phyloP scores from a whole-genome alignment of 30 jellyfish, hydroid and myxozoan genomes.

The Turritopsis dohrnii region DNA sequence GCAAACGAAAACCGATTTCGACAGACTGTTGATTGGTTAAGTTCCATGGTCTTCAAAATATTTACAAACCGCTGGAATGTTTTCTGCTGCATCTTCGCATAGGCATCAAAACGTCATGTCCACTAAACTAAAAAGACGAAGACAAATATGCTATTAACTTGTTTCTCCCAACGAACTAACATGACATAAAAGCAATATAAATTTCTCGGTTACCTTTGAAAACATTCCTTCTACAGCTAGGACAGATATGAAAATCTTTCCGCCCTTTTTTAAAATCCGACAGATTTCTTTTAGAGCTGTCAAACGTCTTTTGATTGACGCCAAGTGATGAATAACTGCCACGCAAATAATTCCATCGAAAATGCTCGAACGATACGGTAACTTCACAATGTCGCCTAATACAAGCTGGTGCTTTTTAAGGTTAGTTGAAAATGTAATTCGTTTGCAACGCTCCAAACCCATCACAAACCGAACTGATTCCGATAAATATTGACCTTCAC shows the following conservation, averaged over 20 bases:
- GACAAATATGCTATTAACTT: neutral
- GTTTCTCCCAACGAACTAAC: neutral
- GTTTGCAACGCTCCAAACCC: slow-evolving; percentile 4
- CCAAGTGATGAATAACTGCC: slow-evolving; percentile 6
- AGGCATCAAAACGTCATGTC: slow-evolving; percentile 17
- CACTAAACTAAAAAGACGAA: slow-evolving; percentile 1
- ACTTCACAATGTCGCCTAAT: neutral
- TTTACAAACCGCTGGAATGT: neutral
- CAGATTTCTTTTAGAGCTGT: slow-evolving; percentile 2
- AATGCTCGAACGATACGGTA: slow-evolving; percentile 5
- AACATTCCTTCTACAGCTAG: neutral
- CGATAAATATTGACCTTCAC: slow-evolving; percentile 3
- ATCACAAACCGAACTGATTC: neutral
- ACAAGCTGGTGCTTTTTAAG: neutral
- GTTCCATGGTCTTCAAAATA: no score
- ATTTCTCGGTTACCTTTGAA: neutral
- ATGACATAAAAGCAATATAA: neutral
- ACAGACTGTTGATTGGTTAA: no score
- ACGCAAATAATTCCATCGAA: slow-evolving; percentile 12
- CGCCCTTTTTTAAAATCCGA: slow-evolving; percentile 3
- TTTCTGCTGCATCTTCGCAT: neutral
- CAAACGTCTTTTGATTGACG: neutral
- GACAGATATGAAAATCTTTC: neutral
- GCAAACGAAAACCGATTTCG: no score
- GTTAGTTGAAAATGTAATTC: neutral